Base-by-base conservation (phyloP, 2,113 vertebrate genomes). In the Cygnus atratus region DNA sequence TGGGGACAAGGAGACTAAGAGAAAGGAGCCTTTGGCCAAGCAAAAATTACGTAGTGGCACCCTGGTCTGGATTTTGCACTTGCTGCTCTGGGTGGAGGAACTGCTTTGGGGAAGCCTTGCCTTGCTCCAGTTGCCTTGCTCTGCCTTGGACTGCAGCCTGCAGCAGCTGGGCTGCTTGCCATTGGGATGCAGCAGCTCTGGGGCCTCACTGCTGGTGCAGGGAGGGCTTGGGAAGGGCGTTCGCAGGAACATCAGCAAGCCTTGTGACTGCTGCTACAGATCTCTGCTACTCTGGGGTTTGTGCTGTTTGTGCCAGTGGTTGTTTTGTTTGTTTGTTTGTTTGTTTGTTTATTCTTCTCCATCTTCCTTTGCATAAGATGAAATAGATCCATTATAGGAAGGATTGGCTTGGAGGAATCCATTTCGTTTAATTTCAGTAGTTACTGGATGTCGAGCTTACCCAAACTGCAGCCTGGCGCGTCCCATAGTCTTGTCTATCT, bases 51-150 rank as follows among this genome's bases (percentile, higher is more conserved):
- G 4, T 17, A 41, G 62, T 48, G 48, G 57, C 17, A 11, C 29
- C 52, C 25, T 10, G 28, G 5, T 58, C 43, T 61, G 57, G 74
- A 33, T 46, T 87, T 54, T 37, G 33, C 29, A 3, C 0, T 2
- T 39, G 37, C 14, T 68, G 2, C 43, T 74, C 19, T 70, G 50
- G 33, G 14, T 58, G 8, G 35, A 31, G 58, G 59, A 55, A 22
- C 39, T n/a, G 44, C 31, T 71, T 31, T 43, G 50, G 68, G 83
- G 72, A n/a, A 50, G 26, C n/a, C 14, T 70, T 37, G 26, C 10
- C 33, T 72, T 0, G 1, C 35, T 54, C 14, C n/a, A 5, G 26
- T 16, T 1, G 1, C 52, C 29, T 54, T 33, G n/a, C 19, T 52
- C 26, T 48, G 31, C 67, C 26, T 39, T 87, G 62, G 35, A 20